Conservation (phyloP, 2,888 invertebrate genomes). For the Drosophila greeni region DNA sequence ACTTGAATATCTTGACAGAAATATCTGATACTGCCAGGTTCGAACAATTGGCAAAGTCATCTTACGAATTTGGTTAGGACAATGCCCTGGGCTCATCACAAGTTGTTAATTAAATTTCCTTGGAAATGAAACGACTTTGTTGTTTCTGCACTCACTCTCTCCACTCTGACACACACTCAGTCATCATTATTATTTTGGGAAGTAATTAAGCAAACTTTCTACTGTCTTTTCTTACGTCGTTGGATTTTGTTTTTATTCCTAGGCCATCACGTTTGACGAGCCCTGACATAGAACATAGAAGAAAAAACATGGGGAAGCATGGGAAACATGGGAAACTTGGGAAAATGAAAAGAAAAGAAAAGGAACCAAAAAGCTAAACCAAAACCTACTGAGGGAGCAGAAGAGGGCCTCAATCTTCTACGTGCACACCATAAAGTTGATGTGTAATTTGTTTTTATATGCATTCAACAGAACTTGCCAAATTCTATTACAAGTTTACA, state of each 20-base stretch:
- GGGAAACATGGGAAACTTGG: neutral
- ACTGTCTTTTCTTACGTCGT: slow-evolving; percentile 38
- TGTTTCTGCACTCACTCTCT: slow-evolving; percentile 1
- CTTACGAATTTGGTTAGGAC: slow-evolving; percentile 10
- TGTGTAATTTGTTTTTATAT: slow-evolving; percentile 66
- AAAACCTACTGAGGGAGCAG: neutral
- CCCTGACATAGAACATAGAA: slow-evolving; percentile 44
- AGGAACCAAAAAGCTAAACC: slow-evolving; percentile 2
- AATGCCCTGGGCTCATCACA: slow-evolving; percentile 17
- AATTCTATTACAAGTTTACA: slow-evolving; percentile 71
- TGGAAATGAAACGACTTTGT: slow-evolving; percentile 33
- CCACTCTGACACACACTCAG: neutral
- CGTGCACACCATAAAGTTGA: slow-evolving; percentile 67
- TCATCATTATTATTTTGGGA: slow-evolving; percentile 54
- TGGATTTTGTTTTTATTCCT: slow-evolving; percentile 31
- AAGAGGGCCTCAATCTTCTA: slow-evolving; percentile 58
- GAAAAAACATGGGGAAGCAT: slow-evolving; percentile 7
- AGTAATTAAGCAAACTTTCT: slow-evolving; percentile 68
- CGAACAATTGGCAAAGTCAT: slow-evolving; percentile 4
- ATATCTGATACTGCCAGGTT: neutral
- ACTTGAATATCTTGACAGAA: neutral
- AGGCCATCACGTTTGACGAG: slow-evolving; percentile 65
- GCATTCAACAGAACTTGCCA: slow-evolving; percentile 53
- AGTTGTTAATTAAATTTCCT: slow-evolving; percentile 62
- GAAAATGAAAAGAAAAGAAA: slow-evolving; percentile 12